These are phyloP conservation scores for Umimayanthus kanabou DNA, from an alignment of 92 coral and sea anemone genomes.

Conservation along the genomic window DNA sequence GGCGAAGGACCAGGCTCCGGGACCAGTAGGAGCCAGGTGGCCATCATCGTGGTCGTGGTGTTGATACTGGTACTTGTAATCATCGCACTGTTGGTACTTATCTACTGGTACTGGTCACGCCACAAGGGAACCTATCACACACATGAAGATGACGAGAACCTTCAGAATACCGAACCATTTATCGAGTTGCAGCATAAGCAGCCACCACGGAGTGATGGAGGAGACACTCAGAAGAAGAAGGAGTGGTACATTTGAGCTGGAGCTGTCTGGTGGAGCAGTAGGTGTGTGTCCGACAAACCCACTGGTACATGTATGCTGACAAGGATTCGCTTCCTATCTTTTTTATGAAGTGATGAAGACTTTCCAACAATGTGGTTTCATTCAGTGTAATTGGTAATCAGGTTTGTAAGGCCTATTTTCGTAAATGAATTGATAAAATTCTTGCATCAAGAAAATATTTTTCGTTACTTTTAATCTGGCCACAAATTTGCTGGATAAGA, in stretches of 20 bases:
- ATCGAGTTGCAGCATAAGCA: constrained; percentile 64
- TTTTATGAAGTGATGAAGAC: too few relatives aligned
- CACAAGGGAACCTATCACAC: constrained; percentile 94
- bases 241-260: constrained; percentile 76
- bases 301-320: constrained; percentile 4
- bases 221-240: constrained; percentile 71
- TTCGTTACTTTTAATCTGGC: neutral
- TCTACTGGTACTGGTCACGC: constrained; percentile 90
- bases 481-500: neutral
- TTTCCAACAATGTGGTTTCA: neutral
- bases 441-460: constrained; percentile 7
- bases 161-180: constrained; percentile 66
- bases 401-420: constrained; percentile 13
- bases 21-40: constrained; percentile 68
- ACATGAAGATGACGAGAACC: constrained; percentile 77
- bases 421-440: neutral
- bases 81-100: constrained; percentile 60
- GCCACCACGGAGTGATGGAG: constrained; percentile 31
- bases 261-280: neutral
- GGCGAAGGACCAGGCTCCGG: constrained; percentile 25
- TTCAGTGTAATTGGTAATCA: neutral
- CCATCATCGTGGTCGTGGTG: constrained; percentile 65
- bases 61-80: constrained; percentile 66
- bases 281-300: neutral
- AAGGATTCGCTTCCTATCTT: too few relatives aligned